Percentiles rank a stretch among this genome's conserved stretches.
These are phyloP conservation scores for Nemopilema nomurai DNA, from an alignment of 30 jellyfish, hydroid and myxozoan genomes.

Conservation along the genomic window DNA sequence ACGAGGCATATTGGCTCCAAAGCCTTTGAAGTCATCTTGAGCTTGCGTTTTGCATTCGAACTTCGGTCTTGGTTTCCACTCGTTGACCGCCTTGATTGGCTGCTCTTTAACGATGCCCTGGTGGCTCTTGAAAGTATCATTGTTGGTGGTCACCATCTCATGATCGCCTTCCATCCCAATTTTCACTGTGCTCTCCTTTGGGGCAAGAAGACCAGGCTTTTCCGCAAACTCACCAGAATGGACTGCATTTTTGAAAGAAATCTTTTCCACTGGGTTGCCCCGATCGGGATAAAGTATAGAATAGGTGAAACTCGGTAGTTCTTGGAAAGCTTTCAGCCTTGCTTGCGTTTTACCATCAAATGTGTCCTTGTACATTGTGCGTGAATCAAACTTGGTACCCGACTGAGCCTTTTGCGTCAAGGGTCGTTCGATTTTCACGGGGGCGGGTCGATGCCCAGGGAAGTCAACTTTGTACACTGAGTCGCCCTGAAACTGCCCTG, in stretches of 20 bases:
- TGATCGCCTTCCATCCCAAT: slow-evolving; percentile 66
- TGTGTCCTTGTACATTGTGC: slow-evolving; percentile 69
- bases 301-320: slow-evolving; percentile 77
- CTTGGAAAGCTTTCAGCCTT: slow-evolving; percentile 55
- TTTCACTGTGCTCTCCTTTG: slow-evolving; percentile 53
- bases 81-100: slow-evolving; percentile 32
- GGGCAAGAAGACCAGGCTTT: slow-evolving; percentile 45
- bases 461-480: slow-evolving; percentile 69
- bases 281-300: slow-evolving; percentile 78
- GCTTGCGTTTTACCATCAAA: slow-evolving; percentile 34
- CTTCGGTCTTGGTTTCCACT: slow-evolving; percentile 57
- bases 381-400: slow-evolving; percentile 44
- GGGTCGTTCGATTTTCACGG: slow-evolving; percentile 56
- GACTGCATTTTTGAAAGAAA: slow-evolving; percentile 56
- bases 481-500: slow-evolving; percentile 70
- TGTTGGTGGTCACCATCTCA: slow-evolving; percentile 64
- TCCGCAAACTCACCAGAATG: slow-evolving; percentile 72
- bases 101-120: slow-evolving; percentile 26
- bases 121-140: slow-evolving; percentile 40
- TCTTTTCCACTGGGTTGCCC: slow-evolving; percentile 48
- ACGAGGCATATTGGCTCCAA: slow-evolving; percentile 50
- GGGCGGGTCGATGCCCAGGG: slow-evolving; percentile 51
- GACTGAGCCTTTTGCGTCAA: slow-evolving; percentile 25
- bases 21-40: slow-evolving; percentile 65
- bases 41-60: slow-evolving; percentile 74